These are phyloP conservation scores for Corythoichthys intestinalis DNA, from an alignment of 2,113 vertebrate genomes.

Conservation along the genomic window DNA sequence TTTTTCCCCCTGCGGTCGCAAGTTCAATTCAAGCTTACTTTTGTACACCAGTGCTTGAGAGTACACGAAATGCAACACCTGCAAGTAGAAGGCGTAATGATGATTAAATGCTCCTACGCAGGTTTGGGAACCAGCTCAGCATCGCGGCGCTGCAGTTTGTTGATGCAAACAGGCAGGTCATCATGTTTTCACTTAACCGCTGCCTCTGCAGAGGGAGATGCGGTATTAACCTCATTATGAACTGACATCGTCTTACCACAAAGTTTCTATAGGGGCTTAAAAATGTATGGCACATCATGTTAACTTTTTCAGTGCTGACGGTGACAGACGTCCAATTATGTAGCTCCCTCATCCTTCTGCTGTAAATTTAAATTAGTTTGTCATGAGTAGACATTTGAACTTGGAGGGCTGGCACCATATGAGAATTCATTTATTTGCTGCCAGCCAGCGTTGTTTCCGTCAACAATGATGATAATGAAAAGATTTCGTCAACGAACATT, in stretches of 20 bases:
- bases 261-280: neutral
- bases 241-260: neutral
- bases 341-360: no score
- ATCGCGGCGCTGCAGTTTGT: neutral
- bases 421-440: no score
- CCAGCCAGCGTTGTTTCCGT: no score
- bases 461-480: no score
- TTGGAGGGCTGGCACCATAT: no score
- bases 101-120: neutral
- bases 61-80: neutral
- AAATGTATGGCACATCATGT: neutral
- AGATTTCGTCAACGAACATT: no score
- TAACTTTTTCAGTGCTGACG: neutral
- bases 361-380: no score
- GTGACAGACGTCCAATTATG: no score
- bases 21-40: neutral
- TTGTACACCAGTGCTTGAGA: neutral
- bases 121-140: neutral
- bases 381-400: no score
- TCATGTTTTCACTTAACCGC: neutral
- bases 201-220: neutral
- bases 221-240: neutral
- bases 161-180: neutral
- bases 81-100: neutral
- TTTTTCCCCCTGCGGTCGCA: no score